phyloP scores from a whole-genome alignment of 2,888 invertebrate species.

The Lissonota sp. region DNA sequence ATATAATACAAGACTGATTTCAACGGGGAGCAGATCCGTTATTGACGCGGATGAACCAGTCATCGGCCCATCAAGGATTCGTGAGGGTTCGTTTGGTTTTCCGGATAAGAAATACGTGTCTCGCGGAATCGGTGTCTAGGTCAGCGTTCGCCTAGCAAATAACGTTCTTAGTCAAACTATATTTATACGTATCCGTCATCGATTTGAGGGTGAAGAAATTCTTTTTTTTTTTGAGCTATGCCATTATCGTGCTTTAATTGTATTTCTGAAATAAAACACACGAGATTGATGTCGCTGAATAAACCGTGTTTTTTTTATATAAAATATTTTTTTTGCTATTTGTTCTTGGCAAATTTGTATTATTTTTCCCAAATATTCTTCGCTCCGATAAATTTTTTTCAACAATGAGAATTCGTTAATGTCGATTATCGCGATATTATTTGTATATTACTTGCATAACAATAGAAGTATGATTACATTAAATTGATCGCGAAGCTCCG shows the following conservation, averaged over 20 bases:
- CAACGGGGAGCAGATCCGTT: slow-evolving; percentile 34
- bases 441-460: no score
- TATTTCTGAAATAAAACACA: background rate
- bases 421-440: no score
- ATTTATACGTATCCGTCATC: slow-evolving; percentile 25
- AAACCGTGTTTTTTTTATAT: no score
- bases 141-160: slow-evolving; percentile 49
- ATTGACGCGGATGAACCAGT: slow-evolving; percentile 38
- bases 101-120: slow-evolving; percentile 50
- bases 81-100: slow-evolving; percentile 43
- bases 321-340: no score
- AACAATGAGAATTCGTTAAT: background rate
- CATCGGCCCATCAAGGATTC: slow-evolving; percentile 19
- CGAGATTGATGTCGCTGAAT: background rate
- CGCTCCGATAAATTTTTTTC: slow-evolving; percentile 9
- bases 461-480: no score
- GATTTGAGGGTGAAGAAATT: slow-evolving; percentile 29
- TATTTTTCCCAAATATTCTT: background rate
- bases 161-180: slow-evolving; percentile 46
- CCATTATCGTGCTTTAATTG: background rate
- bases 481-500: no score
- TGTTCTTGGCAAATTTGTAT: no score
- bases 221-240: slow-evolving; percentile 12
- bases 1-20: slow-evolving; percentile 17
- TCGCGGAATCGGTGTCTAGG: slow-evolving; percentile 64